Conservation (phyloP, 2,113 vertebrate genomes). For the Scortum barcoo region DNA sequence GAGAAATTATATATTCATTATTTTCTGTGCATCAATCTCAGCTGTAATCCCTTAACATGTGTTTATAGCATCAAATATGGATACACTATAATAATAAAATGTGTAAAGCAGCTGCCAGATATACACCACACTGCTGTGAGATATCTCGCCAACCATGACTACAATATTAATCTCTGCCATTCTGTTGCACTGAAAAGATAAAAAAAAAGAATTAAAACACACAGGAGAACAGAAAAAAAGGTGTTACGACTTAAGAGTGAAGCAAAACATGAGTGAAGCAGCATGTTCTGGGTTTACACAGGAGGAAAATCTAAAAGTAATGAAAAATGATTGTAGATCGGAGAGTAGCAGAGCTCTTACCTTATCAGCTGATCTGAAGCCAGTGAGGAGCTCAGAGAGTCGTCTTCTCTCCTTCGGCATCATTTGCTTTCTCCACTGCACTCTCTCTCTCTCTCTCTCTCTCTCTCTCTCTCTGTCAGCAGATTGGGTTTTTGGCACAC, state of each 20-base stretch:
- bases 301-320: slow-evolving; percentile 13
- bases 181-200: neutral
- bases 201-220: neutral
- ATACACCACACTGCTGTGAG: neutral
- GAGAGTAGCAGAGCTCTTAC: slow-evolving; percentile 75
- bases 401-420: slow-evolving; percentile 69
- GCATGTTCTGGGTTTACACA: neutral
- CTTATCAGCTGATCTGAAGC: slow-evolving; percentile 78
- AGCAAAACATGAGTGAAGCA: slow-evolving; percentile 3
- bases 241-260: neutral
- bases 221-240: neutral
- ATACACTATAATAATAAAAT: neutral
- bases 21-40: neutral
- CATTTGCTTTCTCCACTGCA: slow-evolving; percentile 68
- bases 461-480: slow-evolving; percentile 49
- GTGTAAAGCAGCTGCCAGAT: neutral
- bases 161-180: neutral
- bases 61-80: neutral
- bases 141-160: slow-evolving; percentile 6
- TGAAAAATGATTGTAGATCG: neutral
- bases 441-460: slow-evolving; percentile 53
- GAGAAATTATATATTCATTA: neutral
- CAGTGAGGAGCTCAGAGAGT: slow-evolving; percentile 67
- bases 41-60: neutral
- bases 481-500: slow-evolving; percentile 71